Evolutionary conservation across 2,113 vertebrate genomes (phyloP).

Genomic region (Connochaetes taurinus): DNA sequence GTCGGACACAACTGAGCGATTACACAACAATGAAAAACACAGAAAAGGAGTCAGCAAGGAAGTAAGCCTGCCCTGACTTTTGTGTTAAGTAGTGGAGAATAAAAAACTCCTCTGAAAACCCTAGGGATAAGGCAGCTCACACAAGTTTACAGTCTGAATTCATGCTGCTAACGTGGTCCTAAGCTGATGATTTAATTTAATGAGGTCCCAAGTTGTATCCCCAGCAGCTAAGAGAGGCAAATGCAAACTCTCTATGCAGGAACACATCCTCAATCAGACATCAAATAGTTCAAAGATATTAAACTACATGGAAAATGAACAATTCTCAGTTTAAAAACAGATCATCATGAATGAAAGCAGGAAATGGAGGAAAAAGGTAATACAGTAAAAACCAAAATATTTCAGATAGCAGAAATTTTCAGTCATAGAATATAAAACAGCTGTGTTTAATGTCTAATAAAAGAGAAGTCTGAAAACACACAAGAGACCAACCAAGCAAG

Average conservation of each 20-base stretch:
- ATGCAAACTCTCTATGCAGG: background rate
- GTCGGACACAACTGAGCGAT: background rate
- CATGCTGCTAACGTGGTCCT: background rate
- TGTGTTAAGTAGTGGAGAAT: background rate
- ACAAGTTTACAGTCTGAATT: background rate
- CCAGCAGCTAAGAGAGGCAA: background rate
- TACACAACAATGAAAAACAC: background rate
- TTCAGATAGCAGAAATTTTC: background rate
- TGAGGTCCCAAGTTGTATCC: background rate
- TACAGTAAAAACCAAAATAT: background rate
- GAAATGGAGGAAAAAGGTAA: background rate
- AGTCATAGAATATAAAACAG: background rate
- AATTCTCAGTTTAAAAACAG: background rate
- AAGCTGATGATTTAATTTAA: background rate
- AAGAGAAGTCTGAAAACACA: background rate
- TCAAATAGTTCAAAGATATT: background rate
- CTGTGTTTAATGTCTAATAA: background rate
- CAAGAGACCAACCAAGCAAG: background rate
- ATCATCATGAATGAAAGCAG: background rate
- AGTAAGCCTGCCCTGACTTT: background rate
- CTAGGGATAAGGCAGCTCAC: background rate
- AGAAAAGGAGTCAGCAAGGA: background rate
- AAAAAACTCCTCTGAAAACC: background rate
- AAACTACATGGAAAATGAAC: background rate
- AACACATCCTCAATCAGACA: background rate